These are phyloP conservation scores for Scylla paramamosain DNA, from an alignment of 1,140 invertebrate genomes.

Conservation along the genomic window DNA sequence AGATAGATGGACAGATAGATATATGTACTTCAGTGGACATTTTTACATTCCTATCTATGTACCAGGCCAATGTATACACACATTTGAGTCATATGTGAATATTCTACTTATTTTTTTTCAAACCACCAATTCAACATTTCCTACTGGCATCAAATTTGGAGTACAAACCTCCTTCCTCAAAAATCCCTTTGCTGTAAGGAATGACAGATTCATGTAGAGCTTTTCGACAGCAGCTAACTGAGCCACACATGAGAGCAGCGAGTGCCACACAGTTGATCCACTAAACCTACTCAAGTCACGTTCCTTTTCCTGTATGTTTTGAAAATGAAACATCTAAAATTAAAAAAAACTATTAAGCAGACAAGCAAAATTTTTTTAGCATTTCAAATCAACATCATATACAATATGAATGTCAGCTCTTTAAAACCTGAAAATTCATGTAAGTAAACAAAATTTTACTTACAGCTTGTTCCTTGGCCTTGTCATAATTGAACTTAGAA, in stretches of 20 bases:
- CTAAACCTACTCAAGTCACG: constrained; percentile 48
- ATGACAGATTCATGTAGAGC: constrained; percentile 71
- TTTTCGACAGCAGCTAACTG: constrained; percentile 59
- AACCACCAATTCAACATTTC: too few species aligned
- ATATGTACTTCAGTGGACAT: too few species aligned
- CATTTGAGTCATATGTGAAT: too few species aligned
- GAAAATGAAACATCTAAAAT: not conserved
- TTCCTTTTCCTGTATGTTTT: constrained; percentile 50
- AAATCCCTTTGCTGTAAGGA: constrained; percentile 70
- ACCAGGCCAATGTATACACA: too few species aligned
- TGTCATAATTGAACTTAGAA: constrained; percentile 54
- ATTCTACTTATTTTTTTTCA: too few species aligned
- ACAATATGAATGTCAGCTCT: too few species aligned
- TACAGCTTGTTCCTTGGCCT: constrained; percentile 55
- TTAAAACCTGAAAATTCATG: not conserved
- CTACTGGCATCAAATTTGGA: not conserved
- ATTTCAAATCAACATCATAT: too few species aligned
- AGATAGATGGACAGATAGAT: too few species aligned
- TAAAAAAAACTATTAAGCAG: too few species aligned
- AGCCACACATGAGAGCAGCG: constrained; percentile 50
- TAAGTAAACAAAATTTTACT: not conserved
- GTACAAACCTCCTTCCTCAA: constrained; percentile 66
- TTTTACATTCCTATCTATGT: too few species aligned
- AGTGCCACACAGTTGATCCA: constrained; percentile 63
- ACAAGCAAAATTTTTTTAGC: too few species aligned